Evolutionary conservation across 2,797 vertebrate genomes (phyloP).

Genomic region (Varecia variegata): DNA sequence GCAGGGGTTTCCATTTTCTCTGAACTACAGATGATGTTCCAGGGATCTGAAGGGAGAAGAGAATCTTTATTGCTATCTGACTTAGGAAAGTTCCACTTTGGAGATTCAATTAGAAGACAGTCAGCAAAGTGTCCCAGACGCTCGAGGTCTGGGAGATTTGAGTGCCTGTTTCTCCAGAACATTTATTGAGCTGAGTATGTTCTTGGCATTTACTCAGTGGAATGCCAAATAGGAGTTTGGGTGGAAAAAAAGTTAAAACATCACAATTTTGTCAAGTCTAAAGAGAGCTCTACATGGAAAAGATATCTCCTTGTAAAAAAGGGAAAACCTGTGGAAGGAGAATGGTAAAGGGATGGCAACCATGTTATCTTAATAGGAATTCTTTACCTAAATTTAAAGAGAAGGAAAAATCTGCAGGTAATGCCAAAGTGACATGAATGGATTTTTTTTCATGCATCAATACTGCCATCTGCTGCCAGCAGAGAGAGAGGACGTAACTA

Average conservation of each 20-base stretch:
- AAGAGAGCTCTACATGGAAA: neutral
- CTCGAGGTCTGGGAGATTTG: too few species aligned
- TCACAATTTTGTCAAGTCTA: neutral
- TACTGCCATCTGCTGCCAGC: slow-evolving; percentile 68
- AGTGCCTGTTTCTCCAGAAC: neutral
- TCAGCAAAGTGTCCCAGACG: neutral
- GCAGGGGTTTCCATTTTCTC: slow-evolving; percentile 92
- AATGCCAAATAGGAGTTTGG: neutral
- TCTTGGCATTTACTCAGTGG: neutral
- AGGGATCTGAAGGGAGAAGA: slow-evolving; percentile 89
- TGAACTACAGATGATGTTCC: slow-evolving; percentile 94
- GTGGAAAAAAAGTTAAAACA: neutral
- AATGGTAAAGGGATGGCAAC: neutral
- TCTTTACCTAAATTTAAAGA: neutral
- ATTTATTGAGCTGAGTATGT: neutral
- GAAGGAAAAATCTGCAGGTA: neutral
- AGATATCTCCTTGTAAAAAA: neutral
- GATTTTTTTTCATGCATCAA: slow-evolving; percentile 16
- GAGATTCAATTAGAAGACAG: neutral
- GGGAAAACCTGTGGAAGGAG: neutral
- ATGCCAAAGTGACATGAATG: neutral
- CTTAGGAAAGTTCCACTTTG: slow-evolving; percentile 4
- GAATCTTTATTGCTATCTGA: slow-evolving; percentile 18
- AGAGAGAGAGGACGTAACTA: neutral
- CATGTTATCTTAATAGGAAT: neutral